A percentile compares a stretch with the other conserved stretches of the same genome.
phyloP scores from a whole-genome alignment of 2,888 invertebrate species.

The Tuberolachnus salignus region DNA sequence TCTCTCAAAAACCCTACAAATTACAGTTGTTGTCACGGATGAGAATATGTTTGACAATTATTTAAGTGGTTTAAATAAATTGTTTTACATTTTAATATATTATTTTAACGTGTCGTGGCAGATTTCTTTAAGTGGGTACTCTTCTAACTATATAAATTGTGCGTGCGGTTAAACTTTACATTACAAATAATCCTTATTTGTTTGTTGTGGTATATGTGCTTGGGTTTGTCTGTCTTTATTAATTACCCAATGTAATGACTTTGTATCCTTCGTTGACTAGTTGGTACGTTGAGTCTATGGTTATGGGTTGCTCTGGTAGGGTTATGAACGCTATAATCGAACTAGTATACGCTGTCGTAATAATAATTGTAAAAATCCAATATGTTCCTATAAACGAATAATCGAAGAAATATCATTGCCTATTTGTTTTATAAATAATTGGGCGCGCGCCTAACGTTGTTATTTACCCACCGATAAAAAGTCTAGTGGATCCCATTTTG shows the following conservation, averaged over 20 bases:
- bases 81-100: no score
- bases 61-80: no score
- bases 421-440: background rate
- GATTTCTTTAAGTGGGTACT: no score
- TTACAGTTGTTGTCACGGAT: no score
- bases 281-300: constrained; percentile 74
- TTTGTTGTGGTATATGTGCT: no score
- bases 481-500: constrained; percentile 72
- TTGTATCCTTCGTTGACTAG: constrained; percentile 72
- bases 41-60: no score
- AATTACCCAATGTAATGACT: constrained; percentile 73
- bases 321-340: constrained; percentile 86
- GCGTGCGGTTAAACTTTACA: no score
- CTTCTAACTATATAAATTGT: no score
- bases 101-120: no score
- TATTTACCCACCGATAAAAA: constrained; percentile 71
- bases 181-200: no score
- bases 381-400: constrained; percentile 70
- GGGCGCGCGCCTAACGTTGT: background rate
- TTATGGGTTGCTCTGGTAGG: constrained; percentile 75
- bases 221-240: no score
- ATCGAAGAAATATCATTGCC: background rate
- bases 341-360: constrained; percentile 82
- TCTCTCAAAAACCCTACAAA: no score
- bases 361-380: constrained; percentile 85